Evolutionary conservation across 2,113 vertebrate genomes (phyloP), one percentile per base, ranked within the genome.

Genomic region (Cairina moschata): DNA sequence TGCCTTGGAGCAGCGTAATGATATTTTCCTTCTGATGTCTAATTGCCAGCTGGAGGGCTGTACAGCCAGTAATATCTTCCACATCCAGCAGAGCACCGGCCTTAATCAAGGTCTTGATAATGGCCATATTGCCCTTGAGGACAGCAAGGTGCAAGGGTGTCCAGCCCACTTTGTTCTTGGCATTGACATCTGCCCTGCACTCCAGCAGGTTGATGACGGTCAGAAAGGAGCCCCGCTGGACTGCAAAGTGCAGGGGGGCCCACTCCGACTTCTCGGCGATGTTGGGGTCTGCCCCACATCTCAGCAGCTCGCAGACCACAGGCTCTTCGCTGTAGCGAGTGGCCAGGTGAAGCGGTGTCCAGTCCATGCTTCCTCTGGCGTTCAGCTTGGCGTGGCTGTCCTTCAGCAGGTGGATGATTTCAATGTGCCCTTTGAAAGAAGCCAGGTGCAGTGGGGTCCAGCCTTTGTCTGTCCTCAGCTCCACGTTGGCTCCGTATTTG

Each of bases 401-500:
- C 34, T 97, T 96, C 11, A 99, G 97, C 86, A 98, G 96, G 22
- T 93, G 89, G 73, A 99, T 91, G 4, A 98, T 98, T 80, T 98
- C 97, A 1, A 95, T n/a, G 40, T 99, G 98, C 23, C 99, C 98
- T 85, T 96, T 98, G 42, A 98, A 97, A 63, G 98, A 96, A 11
- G 98, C 98, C 88, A 99, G 95, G 92, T 99, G 98, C 83, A 99
- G 90, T 5, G 98, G 94, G 0, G 98, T 98, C 99, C 99, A 99
- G 12, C 98, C 98, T 91, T 99, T 98, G 16, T 96, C 91, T 6
- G 97, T 98, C 44, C 60, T 97, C 90, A 97, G 86, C 65, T 99
- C 85, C 7, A 98, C 97, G 9, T 92, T 86, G 48, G 98, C 98
- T 6, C 98, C 91, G 0, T 98, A 95, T 13, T 96, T 97, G 78